Percentiles rank a stretch among this genome's conserved stretches.
phyloP scores from a whole-genome alignment of 2,113 vertebrate species.

The Elephantulus edwardii region DNA sequence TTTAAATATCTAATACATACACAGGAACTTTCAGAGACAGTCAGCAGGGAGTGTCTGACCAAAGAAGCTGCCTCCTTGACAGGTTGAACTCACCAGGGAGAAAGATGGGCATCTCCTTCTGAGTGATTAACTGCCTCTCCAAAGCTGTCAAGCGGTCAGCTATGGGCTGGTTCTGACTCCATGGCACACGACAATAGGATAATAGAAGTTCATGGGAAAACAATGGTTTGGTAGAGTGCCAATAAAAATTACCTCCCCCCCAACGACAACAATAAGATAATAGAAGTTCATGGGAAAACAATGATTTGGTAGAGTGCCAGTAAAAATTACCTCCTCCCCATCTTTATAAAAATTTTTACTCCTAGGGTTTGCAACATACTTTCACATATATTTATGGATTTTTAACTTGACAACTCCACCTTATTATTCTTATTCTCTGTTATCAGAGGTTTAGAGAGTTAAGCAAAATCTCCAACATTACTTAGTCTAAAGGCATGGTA shows the following conservation, averaged over 20 bases:
- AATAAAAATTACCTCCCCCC: background rate
- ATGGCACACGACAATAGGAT: background rate
- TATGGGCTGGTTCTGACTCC: too few species aligned
- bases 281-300: background rate
- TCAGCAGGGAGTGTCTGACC: too few species aligned
- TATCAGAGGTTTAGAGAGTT: background rate
- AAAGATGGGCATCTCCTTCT: too few species aligned
- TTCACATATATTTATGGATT: background rate
- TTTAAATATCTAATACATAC: too few species aligned
- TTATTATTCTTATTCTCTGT: background rate
- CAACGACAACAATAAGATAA: background rate
- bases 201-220: background rate
- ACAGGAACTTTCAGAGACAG: too few species aligned
- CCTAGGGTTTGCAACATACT: background rate
- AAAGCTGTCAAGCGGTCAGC: too few species aligned
- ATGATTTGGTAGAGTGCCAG: background rate
- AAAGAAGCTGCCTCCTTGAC: too few species aligned
- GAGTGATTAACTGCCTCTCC: too few species aligned
- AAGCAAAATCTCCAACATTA: background rate
- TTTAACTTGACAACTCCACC: background rate
- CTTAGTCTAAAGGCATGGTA: background rate
- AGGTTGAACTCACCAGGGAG: too few species aligned
- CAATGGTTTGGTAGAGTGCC: background rate
- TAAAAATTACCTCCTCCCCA: background rate
- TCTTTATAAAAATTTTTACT: background rate